phyloP scores from a whole-genome alignment of 2,113 vertebrate genomes.

The Monarcha castaneiventris region DNA sequence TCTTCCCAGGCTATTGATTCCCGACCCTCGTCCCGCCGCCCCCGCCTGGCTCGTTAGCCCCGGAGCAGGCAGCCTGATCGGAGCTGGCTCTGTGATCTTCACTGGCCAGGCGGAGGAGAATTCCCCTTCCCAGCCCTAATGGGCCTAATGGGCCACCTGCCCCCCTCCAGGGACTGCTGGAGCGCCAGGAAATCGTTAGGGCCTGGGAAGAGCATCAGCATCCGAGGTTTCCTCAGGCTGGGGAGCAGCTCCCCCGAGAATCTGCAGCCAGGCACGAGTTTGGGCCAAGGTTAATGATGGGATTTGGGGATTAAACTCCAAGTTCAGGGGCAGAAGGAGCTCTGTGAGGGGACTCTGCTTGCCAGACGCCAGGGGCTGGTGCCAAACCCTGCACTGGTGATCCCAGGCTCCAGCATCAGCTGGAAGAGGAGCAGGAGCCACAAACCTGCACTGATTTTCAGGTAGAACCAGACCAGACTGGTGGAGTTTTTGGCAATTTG shows the following conservation, averaged over 20 bases:
- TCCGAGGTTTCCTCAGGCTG: rapidly evolving
- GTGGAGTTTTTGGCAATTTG: not conserved
- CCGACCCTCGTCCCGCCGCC: not conserved
- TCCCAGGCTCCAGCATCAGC: not conserved
- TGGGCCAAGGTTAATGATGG: not conserved
- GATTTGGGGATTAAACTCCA: not conserved
- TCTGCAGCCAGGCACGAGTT: not conserved
- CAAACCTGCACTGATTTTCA: not conserved
- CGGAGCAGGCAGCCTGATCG: conserved; percentile 1
- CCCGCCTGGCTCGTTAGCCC: not conserved
- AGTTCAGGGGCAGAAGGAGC: not conserved
- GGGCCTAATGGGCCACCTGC: not conserved
- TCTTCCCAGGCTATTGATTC: conserved; percentile 54
- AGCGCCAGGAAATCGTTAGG: not conserved
- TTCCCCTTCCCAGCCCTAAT: not conserved
- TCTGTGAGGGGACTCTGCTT: rapidly evolving
- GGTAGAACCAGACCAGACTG: not conserved
- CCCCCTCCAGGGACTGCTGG: not conserved
- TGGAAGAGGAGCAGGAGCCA: not conserved
- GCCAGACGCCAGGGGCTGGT: not conserved
- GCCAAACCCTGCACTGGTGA: not conserved
- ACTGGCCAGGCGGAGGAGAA: not conserved
- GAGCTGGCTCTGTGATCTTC: not conserved
- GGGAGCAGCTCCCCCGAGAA: rapidly evolving
- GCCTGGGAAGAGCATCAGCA: not conserved